Conservation (phyloP, 2,888 invertebrate genomes). For the Drosophila ustulata region DNA sequence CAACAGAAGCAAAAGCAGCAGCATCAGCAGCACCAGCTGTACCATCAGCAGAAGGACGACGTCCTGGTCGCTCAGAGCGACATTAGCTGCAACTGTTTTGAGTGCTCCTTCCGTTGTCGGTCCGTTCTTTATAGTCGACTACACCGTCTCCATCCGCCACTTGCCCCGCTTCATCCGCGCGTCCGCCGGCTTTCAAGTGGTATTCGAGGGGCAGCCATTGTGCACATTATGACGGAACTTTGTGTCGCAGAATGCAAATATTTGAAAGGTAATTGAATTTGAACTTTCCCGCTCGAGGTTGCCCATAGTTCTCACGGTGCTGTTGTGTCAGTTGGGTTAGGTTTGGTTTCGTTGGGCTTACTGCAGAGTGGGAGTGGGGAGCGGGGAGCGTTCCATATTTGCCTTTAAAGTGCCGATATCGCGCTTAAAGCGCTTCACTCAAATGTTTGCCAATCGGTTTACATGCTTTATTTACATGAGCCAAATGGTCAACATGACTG, state of each 20-base stretch:
- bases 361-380: not conserved
- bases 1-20: conserved; percentile 9
- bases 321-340: conserved; percentile 41
- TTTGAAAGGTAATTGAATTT: conserved; percentile 82
- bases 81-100: conserved; percentile 82
- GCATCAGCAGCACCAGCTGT: conserved; percentile 14
- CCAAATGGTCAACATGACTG: conserved; percentile 73
- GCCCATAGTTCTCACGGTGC: conserved; percentile 46
- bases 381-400: not conserved
- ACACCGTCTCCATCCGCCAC: not conserved
- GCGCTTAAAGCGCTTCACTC: conserved; percentile 62
- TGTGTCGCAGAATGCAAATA: conserved; percentile 82
- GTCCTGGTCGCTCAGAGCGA: conserved; percentile 59
- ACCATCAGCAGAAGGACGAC: conserved; percentile 59
- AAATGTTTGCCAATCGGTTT: conserved; percentile 76
- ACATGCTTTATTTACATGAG: conserved; percentile 77
- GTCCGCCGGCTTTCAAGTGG: conserved; percentile 71
- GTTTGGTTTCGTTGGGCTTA: conserved; percentile 18
- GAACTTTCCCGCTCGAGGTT: conserved; percentile 75
- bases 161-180: not conserved
- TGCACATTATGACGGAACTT: conserved; percentile 81
- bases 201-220: conserved; percentile 82
- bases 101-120: conserved; percentile 78
- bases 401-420: conserved; percentile 58
- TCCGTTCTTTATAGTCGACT: conserved; percentile 73